Conservation (phyloP, 1,140 invertebrate genomes). For the Scaptomyza montana region DNA sequence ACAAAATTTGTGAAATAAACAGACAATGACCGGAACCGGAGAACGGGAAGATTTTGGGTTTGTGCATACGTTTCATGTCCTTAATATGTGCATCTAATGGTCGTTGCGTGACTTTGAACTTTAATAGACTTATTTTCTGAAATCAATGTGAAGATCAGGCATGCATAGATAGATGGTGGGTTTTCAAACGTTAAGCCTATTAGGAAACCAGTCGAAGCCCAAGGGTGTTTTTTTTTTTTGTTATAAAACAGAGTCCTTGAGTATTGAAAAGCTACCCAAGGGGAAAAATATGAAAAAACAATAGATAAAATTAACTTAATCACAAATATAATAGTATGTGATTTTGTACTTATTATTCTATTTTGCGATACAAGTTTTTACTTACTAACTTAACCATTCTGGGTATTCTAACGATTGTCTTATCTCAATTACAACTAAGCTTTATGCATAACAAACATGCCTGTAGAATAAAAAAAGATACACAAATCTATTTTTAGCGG, state of each 20-base stretch:
- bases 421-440: not conserved
- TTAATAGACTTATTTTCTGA: slow-evolving; percentile 40
- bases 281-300: no score
- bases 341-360: no score
- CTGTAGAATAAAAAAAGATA: no score
- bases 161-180: not conserved
- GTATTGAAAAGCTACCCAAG: not conserved
- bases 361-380: no score
- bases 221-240: not conserved
- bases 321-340: no score
- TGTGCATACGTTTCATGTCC: slow-evolving; percentile 36
- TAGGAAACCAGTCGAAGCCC: not conserved
- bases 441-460: not conserved
- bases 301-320: no score
- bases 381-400: no score
- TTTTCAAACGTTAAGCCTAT: slow-evolving; percentile 14
- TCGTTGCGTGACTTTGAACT: slow-evolving; percentile 47
- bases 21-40: not conserved
- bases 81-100: slow-evolving; percentile 58
- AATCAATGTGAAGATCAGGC: slow-evolving; percentile 12
- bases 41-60: not conserved
- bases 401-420: not conserved
- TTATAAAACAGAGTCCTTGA: not conserved
- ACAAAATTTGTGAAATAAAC: slow-evolving; percentile 43
- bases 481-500: slow-evolving; percentile 36